phyloP scores from a whole-genome alignment of 2,113 vertebrate species.

The Grammomys dolichurus region DNA sequence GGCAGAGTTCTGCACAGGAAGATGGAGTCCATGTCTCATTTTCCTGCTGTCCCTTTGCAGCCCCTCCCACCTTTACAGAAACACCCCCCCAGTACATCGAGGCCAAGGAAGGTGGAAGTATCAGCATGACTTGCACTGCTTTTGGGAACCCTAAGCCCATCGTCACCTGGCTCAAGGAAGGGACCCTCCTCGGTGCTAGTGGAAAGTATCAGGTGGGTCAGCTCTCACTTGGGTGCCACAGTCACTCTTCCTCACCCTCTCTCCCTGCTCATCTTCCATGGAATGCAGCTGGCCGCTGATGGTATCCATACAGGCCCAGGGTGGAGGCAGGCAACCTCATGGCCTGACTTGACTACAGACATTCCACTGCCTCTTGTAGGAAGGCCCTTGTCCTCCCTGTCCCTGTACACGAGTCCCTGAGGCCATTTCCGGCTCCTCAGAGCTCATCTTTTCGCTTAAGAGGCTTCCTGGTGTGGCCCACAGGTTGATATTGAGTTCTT shows the following conservation, averaged over 20 bases:
- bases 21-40: background rate
- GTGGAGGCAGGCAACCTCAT: background rate
- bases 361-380: background rate
- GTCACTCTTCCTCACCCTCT: background rate
- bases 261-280: background rate
- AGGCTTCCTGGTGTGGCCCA: fast-evolving
- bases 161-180: slow-evolving; percentile 97
- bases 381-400: background rate
- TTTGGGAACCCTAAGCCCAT: slow-evolving; percentile 98
- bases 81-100: slow-evolving; percentile 98
- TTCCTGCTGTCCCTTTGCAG: slow-evolving; percentile 85
- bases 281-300: too few species aligned
- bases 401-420: background rate
- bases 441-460: too few species aligned
- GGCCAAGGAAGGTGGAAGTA: slow-evolving; percentile 96
- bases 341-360: background rate
- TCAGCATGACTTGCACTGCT: slow-evolving; percentile 95
- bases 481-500: background rate
- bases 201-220: slow-evolving; percentile 95
- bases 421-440: background rate
- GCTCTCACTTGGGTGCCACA: fast-evolving
- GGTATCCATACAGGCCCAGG: background rate
- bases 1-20: fast-evolving
- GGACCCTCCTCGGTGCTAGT: slow-evolving; percentile 91
- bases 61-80: slow-evolving; percentile 97